A percentile compares a stretch with the other conserved stretches of the same genome.
These are phyloP conservation scores for Liposcelis brunnea DNA, from an alignment of 2,888 invertebrate genomes.

Conservation along the genomic window DNA sequence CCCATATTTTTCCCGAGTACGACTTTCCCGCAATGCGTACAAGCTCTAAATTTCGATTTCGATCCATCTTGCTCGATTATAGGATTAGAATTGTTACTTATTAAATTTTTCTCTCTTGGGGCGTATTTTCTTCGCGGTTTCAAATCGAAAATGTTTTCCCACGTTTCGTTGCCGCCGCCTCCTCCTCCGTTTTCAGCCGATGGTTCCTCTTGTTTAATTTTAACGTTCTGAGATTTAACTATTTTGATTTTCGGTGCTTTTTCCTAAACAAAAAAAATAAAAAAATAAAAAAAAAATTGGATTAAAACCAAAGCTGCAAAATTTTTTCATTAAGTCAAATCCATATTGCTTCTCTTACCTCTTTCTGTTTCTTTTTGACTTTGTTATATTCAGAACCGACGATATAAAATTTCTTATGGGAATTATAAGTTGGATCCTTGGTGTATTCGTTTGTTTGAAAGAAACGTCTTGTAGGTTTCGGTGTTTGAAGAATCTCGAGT, in stretches of 20 bases:
- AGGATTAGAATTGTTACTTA: slow-evolving; percentile 6
- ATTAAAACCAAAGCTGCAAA: neutral
- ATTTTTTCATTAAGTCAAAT: neutral
- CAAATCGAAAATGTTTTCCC: neutral
- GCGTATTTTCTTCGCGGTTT: slow-evolving; percentile 7
- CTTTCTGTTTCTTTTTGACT: neutral
- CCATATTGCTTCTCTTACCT: neutral
- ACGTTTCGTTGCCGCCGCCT: too few species aligned
- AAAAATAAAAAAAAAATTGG: too few species aligned
- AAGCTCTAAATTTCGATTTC: slow-evolving; percentile 6
- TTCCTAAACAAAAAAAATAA: neutral
- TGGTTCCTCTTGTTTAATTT: too few species aligned
- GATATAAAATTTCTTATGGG: slow-evolving; percentile 2
- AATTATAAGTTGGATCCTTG: neutral
- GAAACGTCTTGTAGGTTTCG: too few species aligned
- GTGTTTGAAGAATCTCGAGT: too few species aligned
- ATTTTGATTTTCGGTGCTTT: too few species aligned
- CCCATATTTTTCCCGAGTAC: slow-evolving; percentile 6
- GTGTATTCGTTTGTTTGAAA: neutral
- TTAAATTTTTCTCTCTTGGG: slow-evolving; percentile 4
- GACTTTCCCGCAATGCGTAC: slow-evolving; percentile 7
- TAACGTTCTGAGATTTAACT: too few species aligned
- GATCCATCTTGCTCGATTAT: slow-evolving; percentile 6
- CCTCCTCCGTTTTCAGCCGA: too few species aligned
- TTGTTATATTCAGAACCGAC: slow-evolving; percentile 4